A percentile compares a stretch with the other conserved stretches of the same genome.
Evolutionary conservation across 1,140 invertebrate species (phyloP).

Genomic region (Cheumatopsyche charites): DNA sequence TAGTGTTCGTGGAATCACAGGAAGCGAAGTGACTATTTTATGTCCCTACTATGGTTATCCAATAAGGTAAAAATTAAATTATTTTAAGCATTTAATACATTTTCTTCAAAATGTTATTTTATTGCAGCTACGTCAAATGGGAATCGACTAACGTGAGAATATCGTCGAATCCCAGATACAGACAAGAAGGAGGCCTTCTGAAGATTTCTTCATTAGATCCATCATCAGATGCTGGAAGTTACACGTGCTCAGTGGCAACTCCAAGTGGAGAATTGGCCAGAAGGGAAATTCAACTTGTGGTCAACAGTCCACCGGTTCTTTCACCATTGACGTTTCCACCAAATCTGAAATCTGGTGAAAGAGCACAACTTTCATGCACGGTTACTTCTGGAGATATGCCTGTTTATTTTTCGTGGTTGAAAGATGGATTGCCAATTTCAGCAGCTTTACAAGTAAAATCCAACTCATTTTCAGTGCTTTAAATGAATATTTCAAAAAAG

Average conservation of each 20-base stretch:
- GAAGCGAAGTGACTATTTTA: slow-evolving; percentile 74
- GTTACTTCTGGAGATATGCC: slow-evolving; percentile 86
- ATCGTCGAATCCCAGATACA: slow-evolving; percentile 55
- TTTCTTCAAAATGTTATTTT: neutral
- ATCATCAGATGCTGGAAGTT: slow-evolving; percentile 61
- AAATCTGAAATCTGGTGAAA: slow-evolving; percentile 76
- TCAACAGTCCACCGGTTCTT: slow-evolving; percentile 77
- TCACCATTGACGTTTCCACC: slow-evolving; percentile 75
- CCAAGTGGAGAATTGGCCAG: slow-evolving; percentile 73
- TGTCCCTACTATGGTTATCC: slow-evolving; percentile 91
- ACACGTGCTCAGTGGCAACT: slow-evolving; percentile 77
- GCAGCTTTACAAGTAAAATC: slow-evolving; percentile 60
- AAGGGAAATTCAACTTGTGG: slow-evolving; percentile 66
- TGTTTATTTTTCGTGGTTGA: slow-evolving; percentile 81
- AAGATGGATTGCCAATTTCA: slow-evolving; percentile 69
- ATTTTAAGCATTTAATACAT: neutral
- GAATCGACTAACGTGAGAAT: slow-evolving; percentile 53
- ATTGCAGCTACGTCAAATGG: slow-evolving; percentile 58
- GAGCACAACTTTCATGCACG: slow-evolving; percentile 81
- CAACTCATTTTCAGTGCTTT: slow-evolving; percentile 17
- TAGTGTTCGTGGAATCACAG: slow-evolving; percentile 84
- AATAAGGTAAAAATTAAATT: slow-evolving; percentile 60
- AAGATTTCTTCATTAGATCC: slow-evolving; percentile 73
- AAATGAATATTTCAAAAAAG: too few species aligned
- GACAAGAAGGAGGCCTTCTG: slow-evolving; percentile 71